These are phyloP conservation scores for Cardiocondyla obscurior DNA, from an alignment of 1,140 invertebrate species.

Conservation along the genomic window DNA sequence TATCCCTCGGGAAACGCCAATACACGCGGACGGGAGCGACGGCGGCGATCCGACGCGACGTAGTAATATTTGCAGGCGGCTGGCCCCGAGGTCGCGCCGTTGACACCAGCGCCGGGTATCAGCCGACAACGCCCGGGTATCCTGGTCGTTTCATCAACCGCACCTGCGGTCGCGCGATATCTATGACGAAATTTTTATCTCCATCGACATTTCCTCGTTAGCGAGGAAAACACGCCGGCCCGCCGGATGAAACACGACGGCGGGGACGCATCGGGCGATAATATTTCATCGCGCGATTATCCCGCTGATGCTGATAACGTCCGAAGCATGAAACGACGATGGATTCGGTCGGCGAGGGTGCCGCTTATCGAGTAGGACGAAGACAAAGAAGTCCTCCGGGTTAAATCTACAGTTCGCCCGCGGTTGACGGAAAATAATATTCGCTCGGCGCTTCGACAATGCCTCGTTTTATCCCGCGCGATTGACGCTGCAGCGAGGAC, in stretches of 20 bases:
- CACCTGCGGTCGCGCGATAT: constrained; percentile 45
- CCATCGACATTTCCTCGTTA: constrained; percentile 50
- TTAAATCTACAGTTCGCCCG: neutral
- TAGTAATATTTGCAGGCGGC: constrained; percentile 52
- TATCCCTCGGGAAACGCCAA: constrained; percentile 51
- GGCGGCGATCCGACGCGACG: constrained; percentile 39
- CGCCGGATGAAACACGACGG: neutral
- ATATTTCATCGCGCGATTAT: constrained; percentile 33
- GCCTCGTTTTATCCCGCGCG: neutral
- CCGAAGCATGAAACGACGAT: neutral
- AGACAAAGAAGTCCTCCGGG: neutral
- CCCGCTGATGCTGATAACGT: neutral
- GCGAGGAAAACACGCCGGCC: constrained; percentile 16
- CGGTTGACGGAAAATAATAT: neutral
- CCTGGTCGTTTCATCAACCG: constrained; percentile 43
- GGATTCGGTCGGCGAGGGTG: neutral
- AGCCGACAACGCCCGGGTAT: neutral
- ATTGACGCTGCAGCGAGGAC: neutral
- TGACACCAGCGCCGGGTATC: constrained; percentile 9
- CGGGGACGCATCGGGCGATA: neutral
- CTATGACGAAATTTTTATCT: constrained; percentile 55
- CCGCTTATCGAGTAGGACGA: neutral
- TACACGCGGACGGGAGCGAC: constrained; percentile 4
- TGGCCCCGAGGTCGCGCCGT: constrained; percentile 14
- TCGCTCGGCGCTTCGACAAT: neutral